Percentiles rank a stretch among this genome's conserved stretches.
Evolutionary conservation across 64 coral and sea anemone genomes (phyloP).

Genomic region (Porites lutea): DNA sequence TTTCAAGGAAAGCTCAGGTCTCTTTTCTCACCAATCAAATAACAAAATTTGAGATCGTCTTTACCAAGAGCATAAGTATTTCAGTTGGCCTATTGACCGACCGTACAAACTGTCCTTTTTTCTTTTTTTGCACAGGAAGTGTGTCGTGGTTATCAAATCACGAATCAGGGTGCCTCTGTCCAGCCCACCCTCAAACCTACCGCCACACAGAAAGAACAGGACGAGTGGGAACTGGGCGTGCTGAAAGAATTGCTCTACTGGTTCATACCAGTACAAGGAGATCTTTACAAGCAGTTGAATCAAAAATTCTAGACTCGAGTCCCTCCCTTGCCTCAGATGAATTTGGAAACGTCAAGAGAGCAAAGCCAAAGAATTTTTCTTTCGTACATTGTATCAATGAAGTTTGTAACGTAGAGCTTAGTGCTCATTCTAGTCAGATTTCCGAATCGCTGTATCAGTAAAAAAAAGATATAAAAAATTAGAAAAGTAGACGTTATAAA

Average conservation of each 20-base stretch:
- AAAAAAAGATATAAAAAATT: background rate
- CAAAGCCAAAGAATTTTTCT: background rate
- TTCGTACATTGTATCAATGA: constrained; percentile 45
- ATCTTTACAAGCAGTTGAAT: background rate
- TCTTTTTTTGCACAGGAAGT: constrained; percentile 1
- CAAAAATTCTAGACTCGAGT: background rate
- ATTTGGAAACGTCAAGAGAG: background rate
- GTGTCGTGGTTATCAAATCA: background rate
- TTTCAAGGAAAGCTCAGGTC: no score
- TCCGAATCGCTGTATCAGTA: background rate
- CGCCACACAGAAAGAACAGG: constrained; percentile 39
- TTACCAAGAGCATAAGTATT: no score
- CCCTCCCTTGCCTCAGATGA: background rate
- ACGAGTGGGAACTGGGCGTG: constrained; percentile 26
- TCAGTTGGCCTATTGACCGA: background rate
- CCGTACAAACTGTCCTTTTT: background rate
- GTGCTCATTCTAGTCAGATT: background rate
- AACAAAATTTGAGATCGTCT: no score
- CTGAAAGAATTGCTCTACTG: constrained; percentile 16
- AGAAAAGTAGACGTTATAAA: no score
- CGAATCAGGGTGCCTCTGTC: background rate
- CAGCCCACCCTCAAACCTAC: constrained; percentile 30
- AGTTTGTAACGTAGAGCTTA: background rate
- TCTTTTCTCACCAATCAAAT: no score
- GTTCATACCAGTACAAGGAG: background rate